These are phyloP conservation scores for Chionis minor DNA, from an alignment of 2,113 vertebrate genomes.

Conservation along the genomic window DNA sequence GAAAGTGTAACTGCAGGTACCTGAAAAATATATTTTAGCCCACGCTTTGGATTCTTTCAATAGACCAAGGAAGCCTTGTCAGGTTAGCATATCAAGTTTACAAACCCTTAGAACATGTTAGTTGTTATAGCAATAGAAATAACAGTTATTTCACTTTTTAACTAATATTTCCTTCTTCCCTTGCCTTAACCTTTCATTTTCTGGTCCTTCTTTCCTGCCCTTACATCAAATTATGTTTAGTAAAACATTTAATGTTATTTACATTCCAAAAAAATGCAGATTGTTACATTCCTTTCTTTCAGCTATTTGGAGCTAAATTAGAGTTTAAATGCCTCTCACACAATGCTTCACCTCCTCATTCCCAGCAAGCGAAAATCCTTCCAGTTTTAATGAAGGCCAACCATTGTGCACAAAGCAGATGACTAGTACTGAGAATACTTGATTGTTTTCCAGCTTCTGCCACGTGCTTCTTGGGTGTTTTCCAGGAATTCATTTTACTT, in stretches of 20 bases:
- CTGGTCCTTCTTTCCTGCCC: background rate
- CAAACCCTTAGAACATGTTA: background rate
- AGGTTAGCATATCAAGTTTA: background rate
- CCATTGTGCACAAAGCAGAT: conserved; percentile 34
- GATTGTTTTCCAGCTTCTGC: conserved; percentile 44
- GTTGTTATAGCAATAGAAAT: background rate
- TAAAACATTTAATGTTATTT: background rate
- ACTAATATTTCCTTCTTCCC: background rate
- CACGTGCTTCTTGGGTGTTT: conserved; percentile 23
- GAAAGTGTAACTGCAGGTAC: background rate
- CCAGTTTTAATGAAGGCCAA: conserved; percentile 27
- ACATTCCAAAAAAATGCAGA: background rate
- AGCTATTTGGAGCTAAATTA: background rate
- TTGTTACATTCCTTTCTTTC: background rate
- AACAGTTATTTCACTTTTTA: background rate
- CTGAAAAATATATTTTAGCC: background rate
- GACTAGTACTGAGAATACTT: conserved; percentile 12
- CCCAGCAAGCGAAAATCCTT: conserved; percentile 8
- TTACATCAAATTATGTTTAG: background rate
- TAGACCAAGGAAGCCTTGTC: background rate
- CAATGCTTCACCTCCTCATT: background rate
- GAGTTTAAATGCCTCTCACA: background rate
- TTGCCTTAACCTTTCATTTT: background rate
- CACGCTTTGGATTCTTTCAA: background rate
- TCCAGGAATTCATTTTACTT: conserved; percentile 13